A percentile compares a stretch with the other conserved stretches of the same genome.
These are phyloP conservation scores for Drosophila arizonae DNA, from an alignment of 1,140 invertebrate species.

Conservation along the genomic window DNA sequence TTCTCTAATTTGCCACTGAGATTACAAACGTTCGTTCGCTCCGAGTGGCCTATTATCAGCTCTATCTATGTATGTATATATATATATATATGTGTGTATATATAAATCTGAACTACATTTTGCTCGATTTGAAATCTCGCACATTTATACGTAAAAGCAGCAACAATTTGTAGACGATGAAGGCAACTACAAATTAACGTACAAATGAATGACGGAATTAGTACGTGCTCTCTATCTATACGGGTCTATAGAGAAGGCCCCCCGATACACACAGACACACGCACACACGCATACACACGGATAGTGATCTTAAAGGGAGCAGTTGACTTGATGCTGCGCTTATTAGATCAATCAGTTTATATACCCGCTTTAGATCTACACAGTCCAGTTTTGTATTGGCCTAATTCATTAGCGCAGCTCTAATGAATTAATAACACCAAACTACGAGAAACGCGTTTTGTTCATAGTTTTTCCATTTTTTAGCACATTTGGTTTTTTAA, in stretches of 20 bases:
- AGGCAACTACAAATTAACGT: conserved; percentile 76
- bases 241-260: conserved; percentile 23
- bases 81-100: conserved; percentile 1
- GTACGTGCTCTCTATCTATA: conserved; percentile 60
- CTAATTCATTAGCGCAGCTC: conserved; percentile 67
- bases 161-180: conserved; percentile 35
- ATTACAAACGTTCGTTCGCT: conserved; percentile 28
- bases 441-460: conserved; percentile 61
- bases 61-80: conserved; percentile 7
- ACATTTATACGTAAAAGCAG: conserved; percentile 70
- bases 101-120: conserved; percentile 72
- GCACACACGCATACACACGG: background rate
- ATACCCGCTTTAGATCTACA: background rate
- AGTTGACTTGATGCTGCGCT: background rate
- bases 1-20: conserved; percentile 52
- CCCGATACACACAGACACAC: background rate
- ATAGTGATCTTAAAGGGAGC: background rate
- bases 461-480: conserved; percentile 53
- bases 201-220: conserved; percentile 79
- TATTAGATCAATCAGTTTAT: conserved; percentile 10
- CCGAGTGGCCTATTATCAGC: conserved; percentile 64
- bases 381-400: conserved; percentile 28
- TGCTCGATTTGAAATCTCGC: conserved; percentile 77
- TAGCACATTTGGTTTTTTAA: conserved; percentile 32
- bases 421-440: conserved; percentile 79